Base-by-base conservation (phyloP, 2,888 invertebrate species). In the Cryptocephalus primarius region DNA sequence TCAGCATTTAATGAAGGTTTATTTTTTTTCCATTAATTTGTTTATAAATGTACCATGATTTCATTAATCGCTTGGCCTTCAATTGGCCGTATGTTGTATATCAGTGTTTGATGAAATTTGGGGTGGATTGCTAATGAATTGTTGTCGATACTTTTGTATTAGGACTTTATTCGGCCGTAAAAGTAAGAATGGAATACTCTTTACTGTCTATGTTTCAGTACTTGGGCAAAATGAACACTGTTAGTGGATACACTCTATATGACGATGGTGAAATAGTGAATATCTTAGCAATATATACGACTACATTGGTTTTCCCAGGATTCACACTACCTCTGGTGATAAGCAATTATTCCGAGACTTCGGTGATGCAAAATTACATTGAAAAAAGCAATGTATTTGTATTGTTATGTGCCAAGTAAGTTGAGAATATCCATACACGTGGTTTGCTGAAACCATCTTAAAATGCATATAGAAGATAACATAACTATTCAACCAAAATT, bases 271-370 rank as follows among this genome's bases (percentile, higher is more conserved):
- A 68, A 47, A 36, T 56, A 11, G 54, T 68, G 8, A 57, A 61
- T 40, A 60, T 67, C 49, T 49, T 66, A 14, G 68, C 67, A 1
- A 61, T 69, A 38, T 66, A 66, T 47, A 69, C 70, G 1, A 67
- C 67, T 38, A 70, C 79, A 41, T 70, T 87, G 43, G 76, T 88
- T 11, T 82, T 88, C 54, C 89, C 90, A 8, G 88, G 88, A 1
- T 88, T 88, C 68, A 85, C 82, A 1, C 67, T 90, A 22, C 89
- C 89, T 0, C 74, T 90, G 52, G 79, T 83, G 39, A 59, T 69
- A 50, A 72, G 71, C 46, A 62, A 77, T 47, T 68, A 74, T 33
- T 65, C 72, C 31, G 74, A 75, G 40, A 74, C 79, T 10, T 71
- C 76, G 36, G 76, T 82, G 72, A 69, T 85, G 50, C 69, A 74